Percentiles rank a stretch among this genome's conserved stretches.
phyloP scores from a whole-genome alignment of 2,888 invertebrate genomes.

The Hypsopygia costalis region DNA sequence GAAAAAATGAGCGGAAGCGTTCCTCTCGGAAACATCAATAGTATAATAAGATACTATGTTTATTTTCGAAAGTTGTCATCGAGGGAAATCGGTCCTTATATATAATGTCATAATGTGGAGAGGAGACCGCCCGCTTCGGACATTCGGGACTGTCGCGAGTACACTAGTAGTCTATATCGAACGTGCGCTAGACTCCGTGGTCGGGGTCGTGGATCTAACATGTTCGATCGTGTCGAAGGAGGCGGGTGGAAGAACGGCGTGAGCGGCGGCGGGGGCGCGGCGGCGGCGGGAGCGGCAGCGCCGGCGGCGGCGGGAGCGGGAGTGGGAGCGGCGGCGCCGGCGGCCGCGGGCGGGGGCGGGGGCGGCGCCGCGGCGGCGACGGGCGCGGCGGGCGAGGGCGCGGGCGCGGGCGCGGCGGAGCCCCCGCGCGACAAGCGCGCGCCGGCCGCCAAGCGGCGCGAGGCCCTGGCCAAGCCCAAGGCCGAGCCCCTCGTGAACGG shows the following conservation, averaged over 20 bases:
- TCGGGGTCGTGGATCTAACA: too few relatives aligned
- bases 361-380: conserved; percentile 36
- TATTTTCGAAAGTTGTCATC: too few relatives aligned
- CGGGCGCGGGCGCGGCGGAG: conserved; percentile 19
- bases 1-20: too few relatives aligned
- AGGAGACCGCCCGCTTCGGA: too few relatives aligned
- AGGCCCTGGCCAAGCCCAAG: conserved; percentile 76
- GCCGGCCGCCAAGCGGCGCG: conserved; percentile 42
- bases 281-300: conserved; percentile 15
- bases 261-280: conserved; percentile 41
- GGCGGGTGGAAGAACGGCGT: conserved; percentile 74
- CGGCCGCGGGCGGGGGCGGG: conserved; percentile 18
- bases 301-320: conserved; percentile 13
- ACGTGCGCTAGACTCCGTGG: too few relatives aligned
- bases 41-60: too few relatives aligned
- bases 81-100: too few relatives aligned
- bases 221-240: conserved; percentile 30
- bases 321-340: conserved; percentile 17
- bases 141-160: too few relatives aligned
- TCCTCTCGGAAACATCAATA: too few relatives aligned
- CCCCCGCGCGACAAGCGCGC: conserved; percentile 22
- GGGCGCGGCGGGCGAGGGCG: conserved; percentile 25
- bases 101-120: too few relatives aligned
- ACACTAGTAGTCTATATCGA: too few relatives aligned
- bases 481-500: conserved; percentile 84